Evolutionary conservation across 2,797 vertebrate genomes (phyloP).

Genomic region (Sternotherus odoratus): DNA sequence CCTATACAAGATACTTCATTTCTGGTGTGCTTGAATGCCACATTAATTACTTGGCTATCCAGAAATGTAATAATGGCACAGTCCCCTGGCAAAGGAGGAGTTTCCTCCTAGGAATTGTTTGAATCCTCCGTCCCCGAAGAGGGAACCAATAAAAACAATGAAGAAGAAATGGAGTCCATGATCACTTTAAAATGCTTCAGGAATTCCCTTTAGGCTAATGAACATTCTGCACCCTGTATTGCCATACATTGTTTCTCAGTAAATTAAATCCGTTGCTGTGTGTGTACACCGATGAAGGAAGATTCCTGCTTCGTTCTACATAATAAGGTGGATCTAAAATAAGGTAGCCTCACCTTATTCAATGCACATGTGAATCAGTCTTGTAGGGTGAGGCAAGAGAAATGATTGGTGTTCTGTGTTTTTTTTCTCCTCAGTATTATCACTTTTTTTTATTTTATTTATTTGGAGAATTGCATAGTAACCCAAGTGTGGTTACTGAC

Average conservation of each 20-base stretch:
- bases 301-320: neutral
- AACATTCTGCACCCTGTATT: neutral
- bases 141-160: neutral
- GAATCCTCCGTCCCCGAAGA: rapidly evolving
- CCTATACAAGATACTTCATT: neutral
- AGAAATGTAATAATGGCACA: neutral
- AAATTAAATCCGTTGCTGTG: rapidly evolving
- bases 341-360: neutral
- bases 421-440: neutral
- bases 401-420: neutral
- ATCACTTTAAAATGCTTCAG: neutral
- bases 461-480: neutral
- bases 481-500: neutral
- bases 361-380: neutral
- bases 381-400: neutral
- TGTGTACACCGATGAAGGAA: neutral
- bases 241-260: neutral
- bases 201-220: neutral
- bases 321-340: rapidly evolving
- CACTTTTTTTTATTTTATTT: too few species aligned
- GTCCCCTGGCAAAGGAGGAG: neutral
- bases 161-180: neutral
- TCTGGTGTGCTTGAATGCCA: neutral
- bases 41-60: slow-evolving; percentile 15
- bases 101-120: neutral